Percentiles rank a stretch among this genome's conserved stretches.
phyloP scores from a whole-genome alignment of 64 coral and sea anemone genomes.

The Astreopora myriophthalma region DNA sequence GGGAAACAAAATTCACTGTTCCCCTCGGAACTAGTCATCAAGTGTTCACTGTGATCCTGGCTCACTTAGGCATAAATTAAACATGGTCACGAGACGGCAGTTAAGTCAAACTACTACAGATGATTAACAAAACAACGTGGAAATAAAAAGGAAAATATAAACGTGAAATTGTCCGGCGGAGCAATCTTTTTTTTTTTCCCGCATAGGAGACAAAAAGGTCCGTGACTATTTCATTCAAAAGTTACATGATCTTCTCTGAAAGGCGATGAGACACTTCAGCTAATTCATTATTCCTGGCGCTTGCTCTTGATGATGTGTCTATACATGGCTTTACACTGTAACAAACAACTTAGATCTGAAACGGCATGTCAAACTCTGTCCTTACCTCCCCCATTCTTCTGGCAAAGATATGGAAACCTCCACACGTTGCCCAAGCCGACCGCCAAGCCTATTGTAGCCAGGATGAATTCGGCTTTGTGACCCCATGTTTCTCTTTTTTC shows the following conservation, averaged over 20 bases:
- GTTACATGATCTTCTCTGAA: background rate
- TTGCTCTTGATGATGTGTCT: background rate
- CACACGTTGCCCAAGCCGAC: constrained; percentile 91
- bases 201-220: background rate
- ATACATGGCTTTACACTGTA: background rate
- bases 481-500: constrained; percentile 85
- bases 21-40: too few species aligned
- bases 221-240: background rate
- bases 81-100: too few species aligned
- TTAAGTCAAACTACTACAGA: too few species aligned
- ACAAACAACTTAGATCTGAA: background rate
- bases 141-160: too few species aligned
- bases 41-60: too few species aligned
- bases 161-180: too few species aligned
- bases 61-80: too few species aligned
- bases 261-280: background rate
- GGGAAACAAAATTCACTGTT: too few species aligned
- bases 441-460: constrained; percentile 84
- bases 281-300: too few species aligned
- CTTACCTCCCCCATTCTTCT: constrained; percentile 91
- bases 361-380: background rate
- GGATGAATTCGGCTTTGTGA: constrained; percentile 89
- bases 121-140: too few species aligned
- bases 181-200: background rate
- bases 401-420: constrained; percentile 93